These are phyloP conservation scores for Microtus ochrogaster DNA, from an alignment of 2,113 vertebrate species.

Conservation along the genomic window DNA sequence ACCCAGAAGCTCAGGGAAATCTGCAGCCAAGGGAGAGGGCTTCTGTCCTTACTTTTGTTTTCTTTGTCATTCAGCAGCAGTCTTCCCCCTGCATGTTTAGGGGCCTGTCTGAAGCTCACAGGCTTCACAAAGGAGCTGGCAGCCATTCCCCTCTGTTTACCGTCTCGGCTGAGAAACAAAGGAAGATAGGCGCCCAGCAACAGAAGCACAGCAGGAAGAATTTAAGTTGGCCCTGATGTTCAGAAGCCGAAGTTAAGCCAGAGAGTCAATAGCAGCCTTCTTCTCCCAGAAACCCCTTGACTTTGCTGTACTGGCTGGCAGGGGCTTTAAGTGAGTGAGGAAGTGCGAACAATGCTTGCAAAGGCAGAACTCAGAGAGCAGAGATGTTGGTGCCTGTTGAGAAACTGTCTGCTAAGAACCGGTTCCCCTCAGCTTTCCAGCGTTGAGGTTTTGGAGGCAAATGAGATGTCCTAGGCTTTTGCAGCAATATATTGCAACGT, in stretches of 20 bases:
- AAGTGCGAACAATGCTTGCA: slow-evolving; percentile 15
- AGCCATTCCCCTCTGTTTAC: slow-evolving; percentile 67
- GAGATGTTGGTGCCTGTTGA: background rate
- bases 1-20: slow-evolving; percentile 73
- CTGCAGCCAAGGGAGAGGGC: slow-evolving; percentile 66
- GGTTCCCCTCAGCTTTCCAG: background rate
- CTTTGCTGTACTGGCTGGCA: background rate
- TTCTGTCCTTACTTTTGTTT: background rate
- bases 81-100: slow-evolving; percentile 61
- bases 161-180: slow-evolving; percentile 70
- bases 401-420: background rate
- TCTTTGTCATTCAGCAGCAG: background rate
- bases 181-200: slow-evolving; percentile 76
- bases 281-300: background rate
- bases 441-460: background rate
- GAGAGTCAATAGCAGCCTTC: slow-evolving; percentile 43
- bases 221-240: slow-evolving; percentile 58
- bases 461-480: background rate
- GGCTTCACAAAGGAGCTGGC: slow-evolving; percentile 68
- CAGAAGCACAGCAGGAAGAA: slow-evolving; percentile 62
- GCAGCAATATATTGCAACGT: background rate
- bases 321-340: background rate
- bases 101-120: slow-evolving; percentile 51
- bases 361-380: background rate
- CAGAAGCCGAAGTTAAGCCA: slow-evolving; percentile 49